Evolutionary conservation across 2,888 invertebrate genomes (phyloP), one percentile per base, ranked within the genome.

Genomic region (Cabera pusaria): DNA sequence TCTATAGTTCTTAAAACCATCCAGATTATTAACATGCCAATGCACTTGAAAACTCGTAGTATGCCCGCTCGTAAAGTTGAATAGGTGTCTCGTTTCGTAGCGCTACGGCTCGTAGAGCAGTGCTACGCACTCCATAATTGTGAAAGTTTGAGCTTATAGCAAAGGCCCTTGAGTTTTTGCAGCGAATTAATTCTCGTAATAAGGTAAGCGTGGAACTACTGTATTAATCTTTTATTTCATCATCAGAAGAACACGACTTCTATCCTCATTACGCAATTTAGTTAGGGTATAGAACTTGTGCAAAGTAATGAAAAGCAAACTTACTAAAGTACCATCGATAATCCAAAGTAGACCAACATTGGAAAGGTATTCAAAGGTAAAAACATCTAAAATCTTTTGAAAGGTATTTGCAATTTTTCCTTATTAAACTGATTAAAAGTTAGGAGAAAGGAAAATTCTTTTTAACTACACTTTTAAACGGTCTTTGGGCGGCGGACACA

Each of bases 381-480:
- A 28, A 26, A 38, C 8, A 35, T 29, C 19, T 23, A 9, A 42
- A 47, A 40, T 39, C 19, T 44, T 44, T 5, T 27, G 22, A 48
- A 28, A 34, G 32, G 29, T 29, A 37, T 43, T 49, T 6, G 26
- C 32, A 31, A 44, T 42, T 39, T 34, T 48, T 43, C 41, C 27
- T 49, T 45, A 45, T 45, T 44, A 43, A 49, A 46, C 40, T 52
- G 44, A 36, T 45, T 45, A 41, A 46, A 50, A 47, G 41, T 55
- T 46, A 40, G 21, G 52, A 42, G 41, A 41, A 49, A 37, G 51
- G n/a, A n/a, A 53, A 62, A 62, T 53, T 64, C 60, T 51, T 48
- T 57, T 54, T 57, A 67, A 63, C 57, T 60, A 60, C 56, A 56
- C 57, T 59, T 67, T 68, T 58, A 57, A 60, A 58, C 41, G 46